Base-by-base conservation (phyloP, 2,113 vertebrate genomes). In the Salvelinus namaycush region DNA sequence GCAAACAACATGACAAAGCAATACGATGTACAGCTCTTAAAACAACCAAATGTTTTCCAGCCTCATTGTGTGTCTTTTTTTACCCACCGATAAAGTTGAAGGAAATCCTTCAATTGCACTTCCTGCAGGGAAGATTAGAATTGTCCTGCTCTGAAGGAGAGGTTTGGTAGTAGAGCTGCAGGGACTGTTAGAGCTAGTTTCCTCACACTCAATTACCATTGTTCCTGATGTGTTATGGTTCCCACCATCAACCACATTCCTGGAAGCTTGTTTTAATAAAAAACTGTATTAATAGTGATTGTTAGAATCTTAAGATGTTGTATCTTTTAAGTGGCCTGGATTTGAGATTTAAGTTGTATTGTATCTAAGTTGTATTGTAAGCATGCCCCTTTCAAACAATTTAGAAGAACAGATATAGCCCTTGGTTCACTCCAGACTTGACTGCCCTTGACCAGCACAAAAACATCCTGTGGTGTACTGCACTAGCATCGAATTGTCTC, bases 41-140 rank as follows among this genome's bases (percentile, higher is more conserved):
- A 2, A 49, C 73, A 75, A 51, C 34, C 26, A 70, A 22, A 12
- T 24, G 16, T 13, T 39, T 73, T 64, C 54, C 34, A 18, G 72
- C 0, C 69, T 39, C 34, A 24, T 44, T 60, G 51, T 73, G 26
- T 31, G 4, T 31, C 57, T 13, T 72, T 54, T 51, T 39, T 60
- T 18, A 60, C 24, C 51, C 62, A 31, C 34, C 12, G 29, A 59
- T 73, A 60, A 54, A 69, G 68, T 76, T 66, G 29, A 48, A 59
- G 77, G 74, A 79, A 76, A 70, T 76, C 78, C 66, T 73, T 68
- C 34, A 76, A 81, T 72, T 7, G 14, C 72, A 64, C 57, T 6
- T 83, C 80, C 78, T 78, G 48, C 34, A 14, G 76, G 79, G 73
- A 68, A 75, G 70, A 26, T 78, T 73, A 82, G 65, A 89, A 81